phyloP scores from a whole-genome alignment of 1,140 invertebrate genomes.

The Cyphomyrmex costatus region DNA sequence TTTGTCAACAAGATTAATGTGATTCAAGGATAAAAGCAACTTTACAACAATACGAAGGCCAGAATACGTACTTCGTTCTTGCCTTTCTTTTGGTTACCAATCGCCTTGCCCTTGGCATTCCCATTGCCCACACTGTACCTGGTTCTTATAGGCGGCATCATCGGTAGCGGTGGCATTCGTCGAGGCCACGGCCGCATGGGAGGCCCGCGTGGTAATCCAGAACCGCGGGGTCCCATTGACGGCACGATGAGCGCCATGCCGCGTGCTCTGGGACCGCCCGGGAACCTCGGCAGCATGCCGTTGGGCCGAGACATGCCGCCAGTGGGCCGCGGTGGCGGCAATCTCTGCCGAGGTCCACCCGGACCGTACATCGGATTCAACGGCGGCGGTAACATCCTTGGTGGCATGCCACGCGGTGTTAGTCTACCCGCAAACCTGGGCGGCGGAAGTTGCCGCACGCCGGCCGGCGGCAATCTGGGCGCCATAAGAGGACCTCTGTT shows the following conservation, averaged over 20 bases:
- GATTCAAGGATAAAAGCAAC: constrained; percentile 11
- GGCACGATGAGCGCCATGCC: constrained; percentile 75
- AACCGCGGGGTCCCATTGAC: constrained; percentile 76
- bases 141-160: constrained; percentile 79
- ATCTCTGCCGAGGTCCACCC: constrained; percentile 75
- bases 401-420: constrained; percentile 75
- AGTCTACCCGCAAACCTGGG: constrained; percentile 78
- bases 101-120: constrained; percentile 75
- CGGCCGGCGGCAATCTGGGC: constrained; percentile 74
- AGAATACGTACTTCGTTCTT: constrained; percentile 79
- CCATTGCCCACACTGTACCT: constrained; percentile 75
- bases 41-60: neutral
- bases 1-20: constrained; percentile 9
- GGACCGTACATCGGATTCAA: constrained; percentile 77
- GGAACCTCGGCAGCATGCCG: constrained; percentile 74
- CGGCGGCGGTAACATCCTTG: constrained; percentile 74
- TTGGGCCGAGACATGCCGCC: constrained; percentile 69
- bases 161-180: constrained; percentile 60
- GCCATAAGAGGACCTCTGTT: constrained; percentile 79
- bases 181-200: constrained; percentile 77
- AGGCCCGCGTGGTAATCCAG: constrained; percentile 75
- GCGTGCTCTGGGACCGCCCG: constrained; percentile 71
- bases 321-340: constrained; percentile 70
- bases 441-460: constrained; percentile 75
- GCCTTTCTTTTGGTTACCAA: constrained; percentile 77